Base-by-base conservation (phyloP, 2,888 invertebrate species). In the Drosophila fungiperda region DNA sequence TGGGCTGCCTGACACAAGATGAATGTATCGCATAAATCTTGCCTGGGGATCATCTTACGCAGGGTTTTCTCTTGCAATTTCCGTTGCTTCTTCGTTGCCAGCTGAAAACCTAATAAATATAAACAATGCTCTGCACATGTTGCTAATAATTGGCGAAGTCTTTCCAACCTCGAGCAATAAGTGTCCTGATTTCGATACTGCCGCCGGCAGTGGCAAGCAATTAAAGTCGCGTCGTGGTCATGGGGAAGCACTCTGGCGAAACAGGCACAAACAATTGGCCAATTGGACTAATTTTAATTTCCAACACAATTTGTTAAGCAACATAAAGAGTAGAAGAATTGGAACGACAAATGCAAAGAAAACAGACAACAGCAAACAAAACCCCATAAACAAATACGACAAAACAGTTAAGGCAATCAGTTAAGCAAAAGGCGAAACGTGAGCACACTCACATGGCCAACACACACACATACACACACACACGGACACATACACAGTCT, bases 281-380 rank as follows among this genome's bases (percentile, higher is more conserved):
- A 73, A 76, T 81, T 83, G 76, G 60, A 70, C 78, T 90, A 84
- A 86, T 89, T 89, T 90, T 81, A 87, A 87, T 89, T 89, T 90
- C 82, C 80, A 87, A 74, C 83, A 73, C 78, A 77, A 83, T 82
- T 78, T 73, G 62, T 58, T 68, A 58, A 38, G 20, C 42, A 55
- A 38, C 20, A 35, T 38, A 17, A 26, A 40, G 40, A 32, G 36
- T 20, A 4, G 15, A 33, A 38, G 23, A 29, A 52, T 26, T 52
- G 23, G 17, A 54, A 67, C 42, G 49, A 68, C 58, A 69, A 67
- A 71, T 61, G 64, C 33, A 69, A 72, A 64, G 68, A 72, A 75
- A 76, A 76, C 64, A 86, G 53, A 63, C 64, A 45, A 48, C 66
- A 63, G 50, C 53, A 68, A 55, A 38, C 55, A 68, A 45, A 38